Evolutionary conservation across 1,140 invertebrate genomes (phyloP), one percentile per base, ranked within the genome.

Genomic region (Wasmannia auropunctata): DNA sequence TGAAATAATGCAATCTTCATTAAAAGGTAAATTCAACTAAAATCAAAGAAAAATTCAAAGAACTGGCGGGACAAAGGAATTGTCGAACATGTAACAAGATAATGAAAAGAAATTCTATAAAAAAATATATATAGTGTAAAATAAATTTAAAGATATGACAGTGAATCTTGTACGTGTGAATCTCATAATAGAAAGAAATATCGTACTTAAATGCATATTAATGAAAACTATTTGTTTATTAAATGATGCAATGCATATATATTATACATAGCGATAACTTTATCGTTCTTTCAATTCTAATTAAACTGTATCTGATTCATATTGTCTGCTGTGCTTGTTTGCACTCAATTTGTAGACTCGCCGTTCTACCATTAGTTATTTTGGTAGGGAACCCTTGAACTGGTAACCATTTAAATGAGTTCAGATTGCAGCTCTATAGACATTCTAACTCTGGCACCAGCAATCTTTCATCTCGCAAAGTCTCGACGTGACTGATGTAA

Each of bases 381-480:
- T 22, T 31, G n/a, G 19, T 65, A 3, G 25, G 56, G 37, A 72
- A 19, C 4, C 3, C 14, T 56, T 43, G 8, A 43, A 74, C 10
- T 60, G 10, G 19, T 46, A 62, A 51, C 7, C 0, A 2, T 5
- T 43, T 46, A 46, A 74, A 28, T 14, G 7, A 46, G 11, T 58
- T 81, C 2, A 43, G 5, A 74, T 74, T 58, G 19, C 25, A 34
- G 6, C 0, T 40, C 11, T 43, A 58, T 25, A 81, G 19, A 67
- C 14, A 74, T 58, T 81, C 37, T 22, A 77, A 80, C 28, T 74
- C 49, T 22, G 0, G 0, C 34, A 63, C 31, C 2, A 37, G 0
- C 28, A 34, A 83, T 83, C 67, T 43, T 83, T 72, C 51, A 74
- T 60, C 37, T 43, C 3, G 25, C 63, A 58, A 67, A 70, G 19